phyloP scores from a whole-genome alignment of 1,140 invertebrate genomes.

The Steinernema khuongi region DNA sequence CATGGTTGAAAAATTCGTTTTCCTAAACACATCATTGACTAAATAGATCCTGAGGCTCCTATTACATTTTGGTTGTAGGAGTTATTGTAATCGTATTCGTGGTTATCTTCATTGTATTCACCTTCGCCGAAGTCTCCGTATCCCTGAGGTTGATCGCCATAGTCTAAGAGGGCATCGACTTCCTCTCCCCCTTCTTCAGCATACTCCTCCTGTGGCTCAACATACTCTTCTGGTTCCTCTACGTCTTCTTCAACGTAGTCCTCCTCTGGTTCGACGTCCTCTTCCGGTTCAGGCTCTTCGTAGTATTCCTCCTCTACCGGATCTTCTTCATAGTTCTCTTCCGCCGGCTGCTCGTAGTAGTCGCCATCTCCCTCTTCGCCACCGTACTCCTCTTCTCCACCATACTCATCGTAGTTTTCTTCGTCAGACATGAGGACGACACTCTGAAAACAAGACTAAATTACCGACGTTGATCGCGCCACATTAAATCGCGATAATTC shows the following conservation, averaged over 20 bases:
- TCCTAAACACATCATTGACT: constrained; percentile 5
- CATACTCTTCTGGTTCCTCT: constrained; percentile 24
- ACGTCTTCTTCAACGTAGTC: background rate
- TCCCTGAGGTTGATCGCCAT: background rate
- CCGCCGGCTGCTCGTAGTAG: background rate
- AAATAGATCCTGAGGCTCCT: background rate
- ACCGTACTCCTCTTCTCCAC: constrained; percentile 16
- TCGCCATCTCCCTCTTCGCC: background rate
- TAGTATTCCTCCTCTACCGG: constrained; percentile 6
- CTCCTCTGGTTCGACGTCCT: constrained; percentile 19
- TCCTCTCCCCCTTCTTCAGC: constrained; percentile 19
- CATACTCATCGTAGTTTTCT: constrained; percentile 31
- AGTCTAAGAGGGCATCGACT: constrained; percentile 16
- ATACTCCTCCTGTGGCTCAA: constrained; percentile 10
- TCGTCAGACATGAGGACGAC: constrained; percentile 22
- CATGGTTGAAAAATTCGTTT: constrained; percentile 4
- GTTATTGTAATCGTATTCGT: background rate
- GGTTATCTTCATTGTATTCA: background rate
- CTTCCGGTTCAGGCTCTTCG: background rate
- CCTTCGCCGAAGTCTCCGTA: constrained; percentile 1
- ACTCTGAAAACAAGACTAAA: background rate
- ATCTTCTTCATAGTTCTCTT: background rate
- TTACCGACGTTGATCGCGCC: background rate
- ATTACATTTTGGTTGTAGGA: background rate
- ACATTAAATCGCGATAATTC: background rate